These are phyloP conservation scores for Scaptomyza polygonia DNA, from an alignment of 2,888 invertebrate genomes.

Conservation along the genomic window DNA sequence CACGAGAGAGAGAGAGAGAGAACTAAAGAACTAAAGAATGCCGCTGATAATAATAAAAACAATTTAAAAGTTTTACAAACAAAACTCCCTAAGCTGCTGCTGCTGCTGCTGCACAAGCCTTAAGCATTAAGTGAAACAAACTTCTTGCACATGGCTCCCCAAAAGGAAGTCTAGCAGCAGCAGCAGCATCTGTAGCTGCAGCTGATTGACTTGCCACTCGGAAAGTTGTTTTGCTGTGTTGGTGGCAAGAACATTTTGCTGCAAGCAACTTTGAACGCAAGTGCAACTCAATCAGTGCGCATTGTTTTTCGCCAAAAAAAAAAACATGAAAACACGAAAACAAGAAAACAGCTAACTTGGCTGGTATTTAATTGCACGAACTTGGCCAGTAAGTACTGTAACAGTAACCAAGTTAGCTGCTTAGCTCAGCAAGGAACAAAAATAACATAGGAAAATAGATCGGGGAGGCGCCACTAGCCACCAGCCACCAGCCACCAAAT, in stretches of 20 bases:
- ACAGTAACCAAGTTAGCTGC: constrained; percentile 7
- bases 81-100: background rate
- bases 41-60: constrained; percentile 68
- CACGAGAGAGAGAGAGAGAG: too few relatives aligned
- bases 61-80: constrained; percentile 59
- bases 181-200: constrained; percentile 2
- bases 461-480: constrained; percentile 1
- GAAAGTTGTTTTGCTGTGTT: constrained; percentile 10
- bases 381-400: constrained; percentile 20
- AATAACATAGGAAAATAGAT: background rate
- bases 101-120: background rate
- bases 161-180: too few relatives aligned
- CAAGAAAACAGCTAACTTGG: constrained; percentile 9
- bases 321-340: background rate
- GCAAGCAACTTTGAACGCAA: constrained; percentile 47
- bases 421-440: background rate
- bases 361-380: constrained; percentile 38
- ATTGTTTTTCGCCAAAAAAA: background rate
- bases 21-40: constrained; percentile 12
- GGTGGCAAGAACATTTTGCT: constrained; percentile 1
- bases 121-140: constrained; percentile 13
- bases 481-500: too few relatives aligned
- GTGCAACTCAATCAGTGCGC: constrained; percentile 62
- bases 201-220: constrained; percentile 11
- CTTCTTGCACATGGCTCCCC: background rate